Evolutionary conservation across 2,797 vertebrate genomes (phyloP), one percentile per base, ranked within the genome.

Genomic region (Catharus ustulatus): DNA sequence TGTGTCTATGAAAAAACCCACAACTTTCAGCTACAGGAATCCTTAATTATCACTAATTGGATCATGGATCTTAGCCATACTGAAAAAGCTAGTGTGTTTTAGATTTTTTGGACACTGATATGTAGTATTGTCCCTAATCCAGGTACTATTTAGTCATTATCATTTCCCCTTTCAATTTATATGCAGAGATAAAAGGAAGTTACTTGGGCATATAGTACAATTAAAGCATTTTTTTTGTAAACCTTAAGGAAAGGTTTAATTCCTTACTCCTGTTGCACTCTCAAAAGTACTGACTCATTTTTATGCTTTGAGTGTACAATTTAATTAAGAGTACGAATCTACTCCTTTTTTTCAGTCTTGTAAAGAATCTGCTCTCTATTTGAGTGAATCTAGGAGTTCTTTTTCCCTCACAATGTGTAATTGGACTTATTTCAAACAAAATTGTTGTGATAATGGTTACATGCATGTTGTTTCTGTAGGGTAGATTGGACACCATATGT

Each of bases 231-330:
- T 63, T 15, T 63, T 61, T 54, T 29, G 2, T 57, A 71, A 48
- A 5, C 71, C 21, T 75, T 72, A 18, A 87, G n/a, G 17, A 75
- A 76, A 54, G 9, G 4, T 29, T 51, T 48, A 11, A 43, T 54
- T 87, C 17, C 15, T 19, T 66, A 8, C 5, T 3, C 11, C 8
- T 1, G 0, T 42, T 46, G 23, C 36, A 79, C 2, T 2, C 7
- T 69, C 32, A 40, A 26, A 89, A n/a, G 55, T 13, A 54, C 1
- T 1, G 11, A 5, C 2, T 73, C 5, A 7, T 38, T 74, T 81
- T 46, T 26, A 13, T 27, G 5, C 27, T 90, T 67, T 52, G 5
- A 11, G 43, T 42, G 2, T 36, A 63, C 38, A 72, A n/a, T 77
- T 59, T 32, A 45, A 30, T 69, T 82, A 58, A 79, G 11, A 40